Percentiles rank a stretch among this genome's conserved stretches.
phyloP scores from a whole-genome alignment of 2,797 vertebrate genomes.

The Streptopelia turtur region DNA sequence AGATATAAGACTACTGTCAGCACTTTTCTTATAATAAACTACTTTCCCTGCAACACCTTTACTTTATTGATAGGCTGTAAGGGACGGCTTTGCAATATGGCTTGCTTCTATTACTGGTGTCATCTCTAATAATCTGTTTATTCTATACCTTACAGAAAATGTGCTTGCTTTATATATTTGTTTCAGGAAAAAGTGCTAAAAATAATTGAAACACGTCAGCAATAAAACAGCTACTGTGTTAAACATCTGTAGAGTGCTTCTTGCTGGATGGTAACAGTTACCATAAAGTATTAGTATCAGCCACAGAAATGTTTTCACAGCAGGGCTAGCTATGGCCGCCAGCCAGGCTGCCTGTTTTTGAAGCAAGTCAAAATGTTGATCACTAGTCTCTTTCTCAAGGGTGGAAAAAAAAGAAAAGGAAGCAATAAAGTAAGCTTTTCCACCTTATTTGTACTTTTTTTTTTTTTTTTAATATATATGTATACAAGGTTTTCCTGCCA shows the following conservation, averaged over 20 bases:
- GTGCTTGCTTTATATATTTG: not conserved
- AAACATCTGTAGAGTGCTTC: not conserved
- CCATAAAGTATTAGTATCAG: not conserved
- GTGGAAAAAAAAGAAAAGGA: not conserved
- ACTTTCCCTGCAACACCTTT: not conserved
- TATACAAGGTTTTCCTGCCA: constrained; percentile 13
- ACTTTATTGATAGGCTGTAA: not conserved
- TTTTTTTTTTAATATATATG: not conserved
- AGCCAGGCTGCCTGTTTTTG: constrained; percentile 2
- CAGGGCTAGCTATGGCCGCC: not conserved
- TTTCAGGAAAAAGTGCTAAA: not conserved
- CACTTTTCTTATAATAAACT: not conserved
- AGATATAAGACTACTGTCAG: not conserved
- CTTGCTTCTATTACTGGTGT: not conserved
- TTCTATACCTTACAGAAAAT: not conserved
- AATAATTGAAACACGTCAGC: not conserved
- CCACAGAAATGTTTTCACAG: constrained; percentile 26
- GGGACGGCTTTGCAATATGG: not conserved
- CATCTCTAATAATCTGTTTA: not conserved
- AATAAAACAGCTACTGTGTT: not conserved
- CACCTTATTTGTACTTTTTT: not conserved
- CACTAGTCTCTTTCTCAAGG: constrained; percentile 30
- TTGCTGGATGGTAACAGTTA: not conserved
- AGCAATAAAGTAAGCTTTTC: constrained; percentile 9
- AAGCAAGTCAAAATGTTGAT: not conserved